A percentile compares a stretch with the other conserved stretches of the same genome.
Conservation (phyloP, 2,797 vertebrate species). For the Dallia pectoralis region DNA sequence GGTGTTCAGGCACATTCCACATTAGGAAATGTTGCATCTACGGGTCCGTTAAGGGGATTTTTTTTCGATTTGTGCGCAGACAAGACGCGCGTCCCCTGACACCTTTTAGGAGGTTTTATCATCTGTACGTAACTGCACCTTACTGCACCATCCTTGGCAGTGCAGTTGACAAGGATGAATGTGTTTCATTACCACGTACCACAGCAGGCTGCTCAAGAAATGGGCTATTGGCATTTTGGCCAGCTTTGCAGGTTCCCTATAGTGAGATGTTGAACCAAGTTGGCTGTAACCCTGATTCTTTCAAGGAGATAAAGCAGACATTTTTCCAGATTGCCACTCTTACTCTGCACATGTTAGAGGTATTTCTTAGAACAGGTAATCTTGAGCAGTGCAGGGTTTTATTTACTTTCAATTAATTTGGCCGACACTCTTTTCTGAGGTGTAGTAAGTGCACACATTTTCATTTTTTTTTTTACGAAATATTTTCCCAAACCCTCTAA, state of each 20-base stretch:
- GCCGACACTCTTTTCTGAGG: no score
- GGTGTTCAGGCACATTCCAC: background rate
- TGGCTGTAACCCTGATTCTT: background rate
- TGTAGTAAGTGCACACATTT: no score
- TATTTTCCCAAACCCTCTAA: no score
- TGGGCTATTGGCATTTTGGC: background rate
- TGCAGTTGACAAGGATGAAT: background rate
- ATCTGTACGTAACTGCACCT: background rate
- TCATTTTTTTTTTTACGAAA: no score
- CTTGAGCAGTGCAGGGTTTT: background rate
- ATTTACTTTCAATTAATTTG: background rate
- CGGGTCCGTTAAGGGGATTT: background rate
- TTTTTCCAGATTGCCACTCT: background rate
- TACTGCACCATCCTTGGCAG: background rate
- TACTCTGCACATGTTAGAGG: background rate
- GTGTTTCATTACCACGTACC: background rate
- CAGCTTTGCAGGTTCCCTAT: background rate
- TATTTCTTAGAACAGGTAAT: background rate
- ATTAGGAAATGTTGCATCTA: background rate
- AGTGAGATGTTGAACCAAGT: background rate
- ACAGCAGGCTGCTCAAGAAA: background rate
- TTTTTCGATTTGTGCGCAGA: background rate
- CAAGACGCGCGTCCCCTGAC: background rate
- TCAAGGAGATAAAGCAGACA: background rate
- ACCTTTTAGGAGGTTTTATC: background rate